Evolutionary conservation across 2,888 invertebrate genomes (phyloP).

Genomic region (Philaethria dido): DNA sequence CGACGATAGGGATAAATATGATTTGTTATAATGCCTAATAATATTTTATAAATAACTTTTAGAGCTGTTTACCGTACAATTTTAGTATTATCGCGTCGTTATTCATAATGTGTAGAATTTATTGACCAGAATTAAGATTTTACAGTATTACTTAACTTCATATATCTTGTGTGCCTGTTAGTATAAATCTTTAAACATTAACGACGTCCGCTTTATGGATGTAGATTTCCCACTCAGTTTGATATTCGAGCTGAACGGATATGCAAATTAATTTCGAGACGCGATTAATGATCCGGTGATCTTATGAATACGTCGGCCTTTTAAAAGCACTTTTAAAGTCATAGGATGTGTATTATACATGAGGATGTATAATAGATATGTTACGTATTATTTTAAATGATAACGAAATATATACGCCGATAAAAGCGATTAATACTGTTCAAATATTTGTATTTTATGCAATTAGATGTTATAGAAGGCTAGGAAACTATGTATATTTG

Average conservation of each 20-base stretch:
- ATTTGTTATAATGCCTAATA: background rate
- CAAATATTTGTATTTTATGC: background rate
- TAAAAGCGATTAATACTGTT: background rate
- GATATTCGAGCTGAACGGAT: slow-evolving; percentile 37
- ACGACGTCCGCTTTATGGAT: slow-evolving; percentile 36
- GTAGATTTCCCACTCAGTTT: slow-evolving; percentile 33
- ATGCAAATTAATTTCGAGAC: slow-evolving; percentile 41
- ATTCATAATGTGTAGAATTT: no score
- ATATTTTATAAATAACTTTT: background rate
- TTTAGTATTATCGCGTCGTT: background rate
- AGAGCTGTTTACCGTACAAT: no score
- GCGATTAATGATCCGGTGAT: slow-evolving; percentile 38
- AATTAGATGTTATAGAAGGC: background rate
- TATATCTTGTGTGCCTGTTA: background rate
- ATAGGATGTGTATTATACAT: slow-evolving; percentile 21
- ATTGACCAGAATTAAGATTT: no score
- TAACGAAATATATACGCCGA: background rate
- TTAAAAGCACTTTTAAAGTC: slow-evolving; percentile 30
- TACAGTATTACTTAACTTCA: background rate
- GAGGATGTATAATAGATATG: no score
- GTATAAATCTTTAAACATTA: slow-evolving; percentile 24
- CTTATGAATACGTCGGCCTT: slow-evolving; percentile 29
- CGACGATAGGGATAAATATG: slow-evolving; percentile 1
- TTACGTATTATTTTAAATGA: background rate
- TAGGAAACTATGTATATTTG: background rate